Base-by-base conservation (phyloP, 1,140 invertebrate species). In the Scaptomyza graminum region DNA sequence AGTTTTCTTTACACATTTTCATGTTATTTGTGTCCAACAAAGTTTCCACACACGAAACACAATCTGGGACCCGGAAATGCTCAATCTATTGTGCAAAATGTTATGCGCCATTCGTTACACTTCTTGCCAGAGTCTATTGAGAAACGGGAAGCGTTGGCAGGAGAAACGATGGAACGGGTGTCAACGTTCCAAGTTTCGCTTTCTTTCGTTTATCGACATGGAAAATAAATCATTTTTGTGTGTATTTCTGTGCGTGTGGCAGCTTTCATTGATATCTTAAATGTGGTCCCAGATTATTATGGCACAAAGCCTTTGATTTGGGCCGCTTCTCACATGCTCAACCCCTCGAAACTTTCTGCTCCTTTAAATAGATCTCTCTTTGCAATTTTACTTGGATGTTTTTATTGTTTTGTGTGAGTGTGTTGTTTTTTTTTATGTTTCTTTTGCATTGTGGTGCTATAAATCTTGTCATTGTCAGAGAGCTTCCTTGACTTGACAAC, bases 41-140 rank as follows among this genome's bases (percentile, higher is more conserved):
- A 57, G 22, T 57, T 64, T 54, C 25, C 41, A 46, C 41, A 25
- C 28, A 46, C 41, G n/a, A n/a, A n/a, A 25, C 34, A 52, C 28
- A 41, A 61, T 49, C 43, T 66, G 55, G 49, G 55, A 7, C 39
- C 39, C 68, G 83, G 79, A 88, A 83, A 88, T 87, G 79, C 65
- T 88, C 79, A 87, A 87, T 88, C 75, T 88, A 88, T 87, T 87
- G 82, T 87, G 64, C 47, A 85, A 79, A 85, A 85, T 87, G 80
- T 79, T 79, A 79, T 83, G 61, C 72, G 75, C 63, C 69, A 65
- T 76, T 79, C 80, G 49, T 54, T 60, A 73, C 78, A 60, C 59
- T 66, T 55, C n/a, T n/a, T 7, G 11, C 46, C 62, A 28, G 12
- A 61, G 56, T 54, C 47, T 61, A 68, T 68, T 51, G 57, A 41